Evolutionary conservation across 2,888 invertebrate genomes (phyloP), one percentile per base, ranked within the genome.

Genomic region (Rhopalosiphum nymphaeae): DNA sequence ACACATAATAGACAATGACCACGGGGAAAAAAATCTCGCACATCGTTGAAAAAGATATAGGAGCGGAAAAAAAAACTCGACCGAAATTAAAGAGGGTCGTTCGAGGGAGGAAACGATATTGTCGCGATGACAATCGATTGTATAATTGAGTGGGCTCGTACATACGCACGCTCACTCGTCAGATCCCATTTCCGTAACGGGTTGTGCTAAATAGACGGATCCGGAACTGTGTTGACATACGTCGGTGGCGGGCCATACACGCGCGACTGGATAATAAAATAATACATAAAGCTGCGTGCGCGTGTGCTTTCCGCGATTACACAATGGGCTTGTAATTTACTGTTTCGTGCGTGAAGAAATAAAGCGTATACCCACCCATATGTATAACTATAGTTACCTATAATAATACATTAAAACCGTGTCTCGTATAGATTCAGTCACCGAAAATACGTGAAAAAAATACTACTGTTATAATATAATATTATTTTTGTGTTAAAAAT

Each of bases 121-220:
- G 93, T 93, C 90, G 61, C 49, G 57, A 94, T 90, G 90, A 94
- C 93, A 94, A 94, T 94, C 86, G 93, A 91, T 90, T 86, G 93
- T 94, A 94, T 94, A 94, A 94, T 91, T 94, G 93, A 94, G 93
- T 86, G 93, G 85, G 61, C 49, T 56, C 84, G 57, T 44, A 78
- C 78, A 78, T 36, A 78, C 9, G 25, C 92, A n/a, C 86, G 86
- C 91, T 29, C 93, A 57, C 93, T 84, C 84, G 93, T 89, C 93
- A 57, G 93, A 90, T 94, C 61, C 57, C 93, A 53, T 94, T 94
- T 94, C 93, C 93, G 90, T 91, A 94, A 94, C 90, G 93, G 93
- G 93, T 90, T 90, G 78, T 78, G 93, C 61, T 86, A 86, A 94
- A 94, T 93, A 93, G 93, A 93, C 61, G 57, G 93, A 89, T 93